phyloP scores from a whole-genome alignment of 2,888 invertebrate species.

The Brenthis hecate region DNA sequence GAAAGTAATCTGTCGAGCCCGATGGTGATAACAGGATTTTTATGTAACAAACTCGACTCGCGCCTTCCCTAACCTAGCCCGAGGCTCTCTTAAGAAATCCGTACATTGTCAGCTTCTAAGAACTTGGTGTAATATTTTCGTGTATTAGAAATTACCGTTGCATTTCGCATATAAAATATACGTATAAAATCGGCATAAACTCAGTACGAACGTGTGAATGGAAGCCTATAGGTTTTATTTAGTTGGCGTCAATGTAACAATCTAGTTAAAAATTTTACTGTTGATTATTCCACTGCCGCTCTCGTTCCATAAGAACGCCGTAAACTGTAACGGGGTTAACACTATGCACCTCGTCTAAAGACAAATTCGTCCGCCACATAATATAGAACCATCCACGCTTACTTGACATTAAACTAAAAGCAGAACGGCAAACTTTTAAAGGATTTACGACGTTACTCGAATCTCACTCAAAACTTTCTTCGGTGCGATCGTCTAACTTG shows the following conservation, averaged over 20 bases:
- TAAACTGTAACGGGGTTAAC: conserved; percentile 56
- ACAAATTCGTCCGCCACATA: conserved; percentile 54
- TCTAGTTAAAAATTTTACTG: conserved; percentile 74
- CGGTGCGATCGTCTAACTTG: conserved; percentile 40
- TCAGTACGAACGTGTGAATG: conserved; percentile 62
- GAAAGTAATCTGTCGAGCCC: conserved; percentile 81
- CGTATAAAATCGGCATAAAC: conserved; percentile 73
- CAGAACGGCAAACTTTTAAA: conserved; percentile 41
- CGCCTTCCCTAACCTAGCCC: conserved; percentile 80
- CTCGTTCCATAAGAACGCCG: conserved; percentile 62
- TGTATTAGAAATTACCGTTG: conserved; percentile 75
- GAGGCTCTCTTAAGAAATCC: conserved; percentile 74
- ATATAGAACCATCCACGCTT: conserved; percentile 44
- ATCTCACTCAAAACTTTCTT: conserved; percentile 40
- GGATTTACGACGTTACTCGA: conserved; percentile 40
- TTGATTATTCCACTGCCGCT: conserved; percentile 54
- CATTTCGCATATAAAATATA: conserved; percentile 73
- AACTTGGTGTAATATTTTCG: conserved; percentile 77
- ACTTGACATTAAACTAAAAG: conserved; percentile 44
- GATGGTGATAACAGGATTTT: conserved; percentile 80
- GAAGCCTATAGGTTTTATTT: conserved; percentile 71
- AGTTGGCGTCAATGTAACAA: conserved; percentile 73
- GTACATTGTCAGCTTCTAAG: conserved; percentile 76
- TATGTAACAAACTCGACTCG: conserved; percentile 79
- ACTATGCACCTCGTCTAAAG: conserved; percentile 55